A percentile compares a stretch with the other conserved stretches of the same genome.
phyloP scores from a whole-genome alignment of 2,888 invertebrate genomes.

The Caenorhabditis sulstoni region DNA sequence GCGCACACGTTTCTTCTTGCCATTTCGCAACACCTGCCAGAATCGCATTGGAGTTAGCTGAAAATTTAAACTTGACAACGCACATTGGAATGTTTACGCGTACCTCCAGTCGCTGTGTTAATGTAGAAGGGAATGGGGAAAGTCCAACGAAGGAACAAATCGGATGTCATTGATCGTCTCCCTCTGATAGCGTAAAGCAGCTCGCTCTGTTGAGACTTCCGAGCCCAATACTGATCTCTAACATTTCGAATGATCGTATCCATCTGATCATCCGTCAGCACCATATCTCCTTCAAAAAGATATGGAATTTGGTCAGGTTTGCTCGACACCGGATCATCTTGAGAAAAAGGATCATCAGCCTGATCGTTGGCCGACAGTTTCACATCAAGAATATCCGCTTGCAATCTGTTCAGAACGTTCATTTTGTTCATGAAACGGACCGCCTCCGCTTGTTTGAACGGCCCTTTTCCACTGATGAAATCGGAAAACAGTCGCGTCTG shows the following conservation, averaged over 20 bases:
- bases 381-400: slow-evolving; percentile 58
- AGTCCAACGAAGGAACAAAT: slow-evolving; percentile 61
- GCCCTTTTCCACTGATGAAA: slow-evolving; percentile 49
- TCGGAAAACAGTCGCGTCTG: slow-evolving; percentile 48
- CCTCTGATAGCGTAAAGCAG: slow-evolving; percentile 45
- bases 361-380: slow-evolving; percentile 4
- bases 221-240: slow-evolving; percentile 64
- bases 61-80: slow-evolving; percentile 19
- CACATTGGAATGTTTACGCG: too few relatives aligned
- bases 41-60: slow-evolving; percentile 69
- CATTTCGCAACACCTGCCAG: slow-evolving; percentile 72
- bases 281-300: slow-evolving; percentile 79
- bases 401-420: slow-evolving; percentile 61
- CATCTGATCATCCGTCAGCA: slow-evolving; percentile 74
- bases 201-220: slow-evolving; percentile 33
- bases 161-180: slow-evolving; percentile 69
- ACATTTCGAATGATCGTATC: slow-evolving; percentile 63
- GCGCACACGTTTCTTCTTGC: slow-evolving; percentile 73
- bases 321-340: slow-evolving; percentile 3
- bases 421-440: slow-evolving; percentile 55
- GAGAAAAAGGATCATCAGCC: slow-evolving; percentile 12
- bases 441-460: slow-evolving; percentile 45
- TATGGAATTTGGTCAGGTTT: slow-evolving; percentile 71
- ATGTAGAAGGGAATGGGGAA: slow-evolving; percentile 74
- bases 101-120: slow-evolving; percentile 68